Base-by-base conservation (phyloP, 2,888 invertebrate species). In the Galeruca laticollis region DNA sequence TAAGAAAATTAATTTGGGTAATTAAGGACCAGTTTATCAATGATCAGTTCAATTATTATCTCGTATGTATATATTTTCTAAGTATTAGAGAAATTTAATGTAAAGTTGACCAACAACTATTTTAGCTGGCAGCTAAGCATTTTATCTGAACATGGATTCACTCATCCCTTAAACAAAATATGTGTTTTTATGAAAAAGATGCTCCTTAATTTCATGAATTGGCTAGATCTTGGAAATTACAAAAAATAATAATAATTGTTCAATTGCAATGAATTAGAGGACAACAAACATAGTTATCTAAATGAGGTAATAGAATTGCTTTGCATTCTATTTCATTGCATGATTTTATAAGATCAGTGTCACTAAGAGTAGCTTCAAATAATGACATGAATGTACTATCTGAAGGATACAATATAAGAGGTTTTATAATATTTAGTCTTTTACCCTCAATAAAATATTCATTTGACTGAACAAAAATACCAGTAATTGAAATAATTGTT, bases 111-210 rank as follows among this genome's bases (percentile, higher is more conserved):
- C 40, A 40, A n/a, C 40, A 40, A 40, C 40, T 40, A 40, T 40
- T 40, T 40, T 40, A 40, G 40, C n/a, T 40, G 40, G n/a, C 40
- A n/a, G 40, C 40, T 40, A 40, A 40, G 40, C 40, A 40, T 40
- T 15, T 40, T 40, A 40, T 40, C 40, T 40, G 2, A 40, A 13
- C 40, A 40, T 40, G 40, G 40, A 40, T 40, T 13, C 13, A 40
- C 40, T 40, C n/a, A 40, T 40, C 40, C 40, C n/a, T 40, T 40
- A 5, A 40, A 40, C 40, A 40, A 40, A 40, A 40, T 40, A 40
- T 40, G 2, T n/a, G 11, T 40, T 40, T n/a, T 40, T 40, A 40
- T n/a, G 40, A 40, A 40, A 40, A 40, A 40, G 0, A 40, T 40
- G 13, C n/a, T n/a, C 40, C 40, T 40, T 40, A 40, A 2, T 40